Evolutionary conservation across 30 jellyfish, hydroid and myxozoan genomes (phyloP).

Genomic region (Hydractinia symbiolongicarpus): DNA sequence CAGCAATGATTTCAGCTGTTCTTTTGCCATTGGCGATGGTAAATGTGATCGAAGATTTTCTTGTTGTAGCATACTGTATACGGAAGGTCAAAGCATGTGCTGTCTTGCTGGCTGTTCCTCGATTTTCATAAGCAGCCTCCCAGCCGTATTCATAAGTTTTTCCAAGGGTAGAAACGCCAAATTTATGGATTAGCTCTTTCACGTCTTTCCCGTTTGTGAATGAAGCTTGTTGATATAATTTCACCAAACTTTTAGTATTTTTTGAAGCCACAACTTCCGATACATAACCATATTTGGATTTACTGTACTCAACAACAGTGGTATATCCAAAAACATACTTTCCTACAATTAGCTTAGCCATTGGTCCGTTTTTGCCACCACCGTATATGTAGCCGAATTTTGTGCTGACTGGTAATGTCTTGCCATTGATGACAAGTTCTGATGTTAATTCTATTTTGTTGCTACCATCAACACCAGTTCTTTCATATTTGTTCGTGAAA

Average conservation of each 20-base stretch:
- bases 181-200: constrained; percentile 42
- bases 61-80: constrained; percentile 49
- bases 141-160: constrained; percentile 82
- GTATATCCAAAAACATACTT: constrained; percentile 7
- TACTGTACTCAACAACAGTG: neutral
- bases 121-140: constrained; percentile 49
- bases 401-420: constrained; percentile 24
- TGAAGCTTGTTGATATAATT: constrained; percentile 37
- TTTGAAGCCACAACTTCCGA: constrained; percentile 40
- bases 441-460: constrained; percentile 8
- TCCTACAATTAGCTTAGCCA: constrained; percentile 10
- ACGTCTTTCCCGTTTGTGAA: constrained; percentile 30
- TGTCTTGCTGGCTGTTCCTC: constrained; percentile 49
- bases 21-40: constrained; percentile 43
- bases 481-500: neutral
- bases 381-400: constrained; percentile 14
- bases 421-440: constrained; percentile 15
- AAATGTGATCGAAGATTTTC: constrained; percentile 44
- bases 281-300: constrained; percentile 23
- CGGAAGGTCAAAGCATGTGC: constrained; percentile 48
- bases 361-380: neutral
- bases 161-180: constrained; percentile 58
- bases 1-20: constrained; percentile 41
- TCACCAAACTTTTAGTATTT: constrained; percentile 32
- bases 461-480: neutral